Evolutionary conservation across 1,140 invertebrate genomes (phyloP).

Genomic region (Hyles euphorbiae): DNA sequence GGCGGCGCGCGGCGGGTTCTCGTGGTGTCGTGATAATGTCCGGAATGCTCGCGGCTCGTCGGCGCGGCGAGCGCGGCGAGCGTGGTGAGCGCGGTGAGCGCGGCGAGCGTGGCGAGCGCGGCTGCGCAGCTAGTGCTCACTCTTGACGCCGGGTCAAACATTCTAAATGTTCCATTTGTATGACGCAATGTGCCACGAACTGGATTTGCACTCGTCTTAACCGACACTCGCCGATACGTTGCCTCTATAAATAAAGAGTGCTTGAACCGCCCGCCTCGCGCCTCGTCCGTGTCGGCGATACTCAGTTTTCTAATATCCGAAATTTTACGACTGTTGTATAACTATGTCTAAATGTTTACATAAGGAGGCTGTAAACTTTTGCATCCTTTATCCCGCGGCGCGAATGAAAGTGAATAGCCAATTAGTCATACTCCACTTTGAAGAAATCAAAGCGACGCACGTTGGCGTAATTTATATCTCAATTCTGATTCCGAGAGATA

Average conservation of each 20-base stretch:
- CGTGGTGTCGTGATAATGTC: too few species aligned
- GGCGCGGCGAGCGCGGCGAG: constrained; percentile 10
- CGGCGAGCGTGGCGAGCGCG: constrained; percentile 27
- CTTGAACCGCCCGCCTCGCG: too few species aligned
- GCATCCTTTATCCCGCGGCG: too few species aligned
- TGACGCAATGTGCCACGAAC: constrained; percentile 61
- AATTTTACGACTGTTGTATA: constrained; percentile 11
- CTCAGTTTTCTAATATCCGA: constrained; percentile 9
- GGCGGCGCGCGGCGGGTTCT: constrained; percentile 18
- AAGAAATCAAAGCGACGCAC: too few species aligned
- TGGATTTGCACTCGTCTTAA: constrained; percentile 67
- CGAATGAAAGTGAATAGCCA: too few species aligned
- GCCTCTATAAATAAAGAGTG: constrained; percentile 20
- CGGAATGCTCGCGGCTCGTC: too few species aligned
- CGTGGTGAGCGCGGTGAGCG: constrained; percentile 27
- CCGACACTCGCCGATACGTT: constrained; percentile 39
- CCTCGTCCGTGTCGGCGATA: too few species aligned
- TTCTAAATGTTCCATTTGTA: constrained; percentile 62
- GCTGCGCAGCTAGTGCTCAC: constrained; percentile 24
- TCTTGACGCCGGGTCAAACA: constrained; percentile 59
- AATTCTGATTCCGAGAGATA: too few species aligned
- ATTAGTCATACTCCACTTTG: too few species aligned
- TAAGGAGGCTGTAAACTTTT: too few species aligned
- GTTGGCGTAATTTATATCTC: too few species aligned
- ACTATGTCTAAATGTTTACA: constrained; percentile 1